Evolutionary conservation across 2,113 vertebrate genomes (phyloP).

Genomic region (Baryphthengus martii): DNA sequence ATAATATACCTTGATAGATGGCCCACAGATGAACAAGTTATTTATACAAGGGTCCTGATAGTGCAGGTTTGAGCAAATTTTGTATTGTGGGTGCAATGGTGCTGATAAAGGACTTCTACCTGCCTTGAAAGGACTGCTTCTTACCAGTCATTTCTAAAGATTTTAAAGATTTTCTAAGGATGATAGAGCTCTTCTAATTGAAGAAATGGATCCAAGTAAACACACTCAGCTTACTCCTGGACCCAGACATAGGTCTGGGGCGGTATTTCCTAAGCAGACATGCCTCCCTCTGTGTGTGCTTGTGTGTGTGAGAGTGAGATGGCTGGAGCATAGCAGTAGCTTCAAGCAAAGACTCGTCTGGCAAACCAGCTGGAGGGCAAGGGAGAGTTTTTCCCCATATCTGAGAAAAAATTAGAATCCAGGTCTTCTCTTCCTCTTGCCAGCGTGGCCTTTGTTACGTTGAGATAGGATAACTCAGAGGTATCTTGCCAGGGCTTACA

Average conservation of each 20-base stretch:
- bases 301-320: accelerated
- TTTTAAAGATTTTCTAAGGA: neutral
- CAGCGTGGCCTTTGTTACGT: neutral
- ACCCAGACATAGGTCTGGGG: neutral
- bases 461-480: neutral
- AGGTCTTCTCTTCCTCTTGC: neutral
- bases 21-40: neutral
- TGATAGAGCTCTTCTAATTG: neutral
- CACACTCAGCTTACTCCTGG: neutral
- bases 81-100: neutral
- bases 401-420: neutral
- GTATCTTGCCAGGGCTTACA: neutral
- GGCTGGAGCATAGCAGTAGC: neutral
- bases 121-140: neutral
- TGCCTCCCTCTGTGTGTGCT: too few relatives aligned
- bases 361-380: accelerated
- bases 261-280: neutral
- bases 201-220: neutral
- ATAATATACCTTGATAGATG: neutral
- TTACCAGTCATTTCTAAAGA: neutral
- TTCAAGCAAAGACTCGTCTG: neutral
- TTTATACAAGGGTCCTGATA: neutral
- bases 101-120: neutral
- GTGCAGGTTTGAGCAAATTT: neutral
- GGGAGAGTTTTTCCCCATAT: neutral